phyloP scores from a whole-genome alignment of 1,140 invertebrate genomes.

The Portunus trituberculatus region DNA sequence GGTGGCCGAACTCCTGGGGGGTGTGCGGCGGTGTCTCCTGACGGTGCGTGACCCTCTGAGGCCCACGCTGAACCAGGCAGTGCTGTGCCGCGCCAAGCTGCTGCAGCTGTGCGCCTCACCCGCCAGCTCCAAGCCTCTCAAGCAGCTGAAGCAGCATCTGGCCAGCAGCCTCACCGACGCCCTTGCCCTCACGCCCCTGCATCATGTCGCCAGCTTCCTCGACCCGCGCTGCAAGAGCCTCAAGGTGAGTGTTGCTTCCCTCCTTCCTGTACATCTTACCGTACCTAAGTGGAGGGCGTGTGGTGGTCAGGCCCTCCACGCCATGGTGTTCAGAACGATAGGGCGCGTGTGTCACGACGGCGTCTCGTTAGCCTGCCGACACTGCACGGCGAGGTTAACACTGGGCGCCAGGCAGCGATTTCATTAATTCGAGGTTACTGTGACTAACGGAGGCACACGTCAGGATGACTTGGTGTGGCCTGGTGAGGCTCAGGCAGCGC shows the following conservation, averaged over 20 bases:
- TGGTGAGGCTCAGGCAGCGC: not conserved
- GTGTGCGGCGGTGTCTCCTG: constrained; percentile 74
- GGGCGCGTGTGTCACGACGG: too few species aligned
- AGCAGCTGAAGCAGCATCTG: constrained; percentile 75
- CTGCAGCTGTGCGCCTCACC: constrained; percentile 76
- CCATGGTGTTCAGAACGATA: too few species aligned
- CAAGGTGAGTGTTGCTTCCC: constrained; percentile 65
- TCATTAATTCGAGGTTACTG: not conserved
- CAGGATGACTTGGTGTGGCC: not conserved
- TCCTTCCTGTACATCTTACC: not conserved
- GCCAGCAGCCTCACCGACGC: constrained; percentile 69
- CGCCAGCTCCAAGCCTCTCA: constrained; percentile 59
- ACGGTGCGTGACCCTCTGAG: constrained; percentile 73
- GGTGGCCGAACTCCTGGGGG: constrained; percentile 71
- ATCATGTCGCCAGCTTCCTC: constrained; percentile 77
- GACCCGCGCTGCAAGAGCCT: constrained; percentile 77
- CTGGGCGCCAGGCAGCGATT: not conserved
- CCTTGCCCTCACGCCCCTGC: constrained; percentile 74
- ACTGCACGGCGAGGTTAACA: not conserved
- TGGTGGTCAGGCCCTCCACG: too few species aligned
- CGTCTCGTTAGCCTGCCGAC: not conserved
- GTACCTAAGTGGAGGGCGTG: not conserved
- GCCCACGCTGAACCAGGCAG: constrained; percentile 76
- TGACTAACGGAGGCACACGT: not conserved
- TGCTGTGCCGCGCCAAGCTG: constrained; percentile 76